A percentile compares a stretch with the other conserved stretches of the same genome.
Conservation (phyloP, 1,140 invertebrate species). For the Drosophila aff. region DNA sequence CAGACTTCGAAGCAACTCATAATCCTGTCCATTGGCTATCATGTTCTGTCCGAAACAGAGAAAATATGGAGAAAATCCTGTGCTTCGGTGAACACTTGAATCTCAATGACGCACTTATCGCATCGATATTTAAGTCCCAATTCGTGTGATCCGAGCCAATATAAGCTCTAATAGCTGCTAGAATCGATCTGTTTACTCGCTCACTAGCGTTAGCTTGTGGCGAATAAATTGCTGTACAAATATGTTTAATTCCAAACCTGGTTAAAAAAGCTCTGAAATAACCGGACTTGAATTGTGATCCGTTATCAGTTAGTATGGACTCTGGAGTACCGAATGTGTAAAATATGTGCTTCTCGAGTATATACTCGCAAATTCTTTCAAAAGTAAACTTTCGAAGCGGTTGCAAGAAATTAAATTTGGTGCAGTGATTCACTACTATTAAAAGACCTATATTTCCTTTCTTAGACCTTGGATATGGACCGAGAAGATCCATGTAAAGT, state of each 20-base stretch:
- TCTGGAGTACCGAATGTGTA: slow-evolving; percentile 9
- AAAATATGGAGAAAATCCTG: slow-evolving; percentile 21
- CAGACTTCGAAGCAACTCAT: slow-evolving; percentile 5
- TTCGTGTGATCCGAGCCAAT: slow-evolving; percentile 9
- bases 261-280: background rate
- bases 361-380: background rate
- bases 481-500: too few relatives aligned
- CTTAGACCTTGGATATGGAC: too few relatives aligned
- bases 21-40: slow-evolving; percentile 15
- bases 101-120: slow-evolving; percentile 15
- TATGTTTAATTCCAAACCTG: slow-evolving; percentile 6
- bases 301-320: slow-evolving; percentile 3
- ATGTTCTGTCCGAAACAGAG: slow-evolving; percentile 29
- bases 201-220: slow-evolving; percentile 7
- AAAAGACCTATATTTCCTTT: too few relatives aligned
- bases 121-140: slow-evolving; percentile 16
- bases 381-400: slow-evolving; percentile 3
- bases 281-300: background rate
- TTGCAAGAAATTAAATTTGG: slow-evolving; percentile 10
- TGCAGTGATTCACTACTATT: too few relatives aligned
- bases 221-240: background rate
- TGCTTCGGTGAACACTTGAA: slow-evolving; percentile 11
- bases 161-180: slow-evolving; percentile 21
- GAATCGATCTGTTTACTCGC: slow-evolving; percentile 11
- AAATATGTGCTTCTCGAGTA: too few relatives aligned